These are phyloP conservation scores for Isotomurus palustris DNA, from an alignment of 2,888 invertebrate genomes.

Conservation along the genomic window DNA sequence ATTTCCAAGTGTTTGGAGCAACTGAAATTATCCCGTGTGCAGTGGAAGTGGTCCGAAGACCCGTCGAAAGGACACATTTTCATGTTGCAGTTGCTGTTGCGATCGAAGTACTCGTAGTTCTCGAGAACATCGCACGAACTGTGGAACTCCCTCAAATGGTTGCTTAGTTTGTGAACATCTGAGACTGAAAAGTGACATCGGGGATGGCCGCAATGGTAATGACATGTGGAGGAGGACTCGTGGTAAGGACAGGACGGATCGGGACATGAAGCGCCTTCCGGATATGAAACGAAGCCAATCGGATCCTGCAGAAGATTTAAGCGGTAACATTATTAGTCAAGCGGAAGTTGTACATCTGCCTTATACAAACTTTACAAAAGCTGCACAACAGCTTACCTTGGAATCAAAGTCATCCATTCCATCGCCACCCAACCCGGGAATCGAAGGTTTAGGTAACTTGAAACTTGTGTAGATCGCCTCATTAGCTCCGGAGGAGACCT, in stretches of 20 bases:
- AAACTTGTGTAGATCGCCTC: constrained; percentile 89
- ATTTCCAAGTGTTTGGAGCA: constrained; percentile 56
- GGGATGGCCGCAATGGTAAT: constrained; percentile 79
- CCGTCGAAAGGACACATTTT: constrained; percentile 55
- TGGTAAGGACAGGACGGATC: constrained; percentile 69
- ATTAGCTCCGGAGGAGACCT: constrained; percentile 52
- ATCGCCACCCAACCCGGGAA: constrained; percentile 32
- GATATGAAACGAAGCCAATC: constrained; percentile 45
- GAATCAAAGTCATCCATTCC: constrained; percentile 31
- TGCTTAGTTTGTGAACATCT: constrained; percentile 69
- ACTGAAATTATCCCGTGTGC: constrained; percentile 64
- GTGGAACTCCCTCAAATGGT: constrained; percentile 82
- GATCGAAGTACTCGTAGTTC: constrained; percentile 79
- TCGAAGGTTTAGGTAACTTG: constrained; percentile 70
- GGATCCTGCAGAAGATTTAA: constrained; percentile 32
- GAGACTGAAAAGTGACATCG: constrained; percentile 73
- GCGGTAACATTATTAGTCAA: no score
- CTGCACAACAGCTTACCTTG: constrained; percentile 30
- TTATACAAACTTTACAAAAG: no score
- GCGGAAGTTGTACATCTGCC: no score
- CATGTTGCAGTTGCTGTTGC: constrained; percentile 65
- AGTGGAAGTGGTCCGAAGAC: constrained; percentile 62
- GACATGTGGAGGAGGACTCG: constrained; percentile 58
- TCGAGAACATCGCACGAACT: constrained; percentile 74
- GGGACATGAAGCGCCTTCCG: constrained; percentile 60